Conservation (phyloP, 2,797 vertebrate genomes). For the Chrysocyon brachyurus region DNA sequence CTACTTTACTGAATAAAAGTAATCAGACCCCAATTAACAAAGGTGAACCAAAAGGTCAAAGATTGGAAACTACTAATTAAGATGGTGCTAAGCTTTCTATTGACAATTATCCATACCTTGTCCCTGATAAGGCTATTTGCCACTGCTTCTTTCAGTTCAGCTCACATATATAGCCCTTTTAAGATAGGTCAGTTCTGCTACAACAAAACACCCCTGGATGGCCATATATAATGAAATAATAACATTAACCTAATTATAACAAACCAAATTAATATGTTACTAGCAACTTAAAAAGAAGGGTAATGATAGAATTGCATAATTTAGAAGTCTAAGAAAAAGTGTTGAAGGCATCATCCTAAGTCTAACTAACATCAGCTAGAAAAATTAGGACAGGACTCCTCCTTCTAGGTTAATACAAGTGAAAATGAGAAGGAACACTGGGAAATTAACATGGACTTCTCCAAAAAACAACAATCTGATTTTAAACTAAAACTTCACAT, state of each 20-base stretch:
- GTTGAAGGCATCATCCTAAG: neutral
- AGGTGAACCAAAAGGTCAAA: neutral
- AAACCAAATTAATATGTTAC: conserved; percentile 26
- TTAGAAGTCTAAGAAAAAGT: neutral
- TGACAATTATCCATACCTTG: neutral
- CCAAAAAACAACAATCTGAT: neutral
- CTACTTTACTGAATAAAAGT: conserved; percentile 25
- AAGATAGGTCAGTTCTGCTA: neutral
- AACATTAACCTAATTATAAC: conserved; percentile 11
- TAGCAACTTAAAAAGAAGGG: conserved; percentile 9
- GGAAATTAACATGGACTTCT: neutral
- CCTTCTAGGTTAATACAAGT: neutral
- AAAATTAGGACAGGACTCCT: neutral
- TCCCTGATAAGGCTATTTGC: neutral
- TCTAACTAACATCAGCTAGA: conserved; percentile 14
- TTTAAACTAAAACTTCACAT: conserved; percentile 9
- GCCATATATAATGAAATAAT: neutral
- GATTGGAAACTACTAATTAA: neutral
- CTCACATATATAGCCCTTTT: neutral
- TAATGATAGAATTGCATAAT: neutral
- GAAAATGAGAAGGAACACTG: conserved; percentile 15
- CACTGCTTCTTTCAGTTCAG: neutral
- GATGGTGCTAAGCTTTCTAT: neutral
- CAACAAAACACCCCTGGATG: neutral
- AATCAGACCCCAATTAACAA: conserved; percentile 1